Conservation (phyloP, 2,113 vertebrate species). For the Saguinus midas region DNA sequence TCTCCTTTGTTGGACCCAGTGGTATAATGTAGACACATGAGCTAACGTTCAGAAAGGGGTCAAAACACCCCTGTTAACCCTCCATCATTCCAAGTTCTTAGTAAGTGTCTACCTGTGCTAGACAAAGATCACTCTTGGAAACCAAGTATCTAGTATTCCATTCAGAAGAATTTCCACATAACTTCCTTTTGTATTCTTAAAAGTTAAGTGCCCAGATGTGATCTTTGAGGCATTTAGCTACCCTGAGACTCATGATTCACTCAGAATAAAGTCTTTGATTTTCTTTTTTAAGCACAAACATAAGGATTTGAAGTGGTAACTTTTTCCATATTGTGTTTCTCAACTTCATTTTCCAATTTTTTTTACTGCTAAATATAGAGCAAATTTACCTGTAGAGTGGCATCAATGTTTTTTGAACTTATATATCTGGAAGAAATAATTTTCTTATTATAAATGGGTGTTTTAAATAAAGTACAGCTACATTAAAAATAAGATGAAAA, state of each 20-base stretch:
- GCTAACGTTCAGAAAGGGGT: not conserved
- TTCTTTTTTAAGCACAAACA: conserved; percentile 14
- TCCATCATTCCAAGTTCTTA: not conserved
- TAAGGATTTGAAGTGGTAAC: not conserved
- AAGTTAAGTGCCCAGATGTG: conserved; percentile 15
- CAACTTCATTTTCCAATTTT: not conserved
- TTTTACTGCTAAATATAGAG: conserved; percentile 28
- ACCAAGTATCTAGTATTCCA: not conserved
- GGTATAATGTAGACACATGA: not conserved
- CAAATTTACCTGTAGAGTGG: not conserved
- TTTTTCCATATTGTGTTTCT: not conserved
- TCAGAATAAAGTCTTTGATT: conserved; percentile 11
- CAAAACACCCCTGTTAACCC: not conserved
- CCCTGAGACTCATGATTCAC: not conserved
- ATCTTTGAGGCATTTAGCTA: not conserved
- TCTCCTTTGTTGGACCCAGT: not conserved
- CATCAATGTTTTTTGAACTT: not conserved
- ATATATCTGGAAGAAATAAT: conserved; percentile 5
- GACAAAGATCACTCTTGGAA: not conserved
- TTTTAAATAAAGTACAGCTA: not conserved
- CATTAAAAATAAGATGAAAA: not conserved
- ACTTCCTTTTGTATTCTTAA: conserved; percentile 12
- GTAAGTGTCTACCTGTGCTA: not conserved
- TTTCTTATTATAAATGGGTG: not conserved
- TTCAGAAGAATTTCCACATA: not conserved